A percentile compares a stretch with the other conserved stretches of the same genome.
Conservation (phyloP, 1,140 invertebrate genomes). For the Sesamia nonagrioides region DNA sequence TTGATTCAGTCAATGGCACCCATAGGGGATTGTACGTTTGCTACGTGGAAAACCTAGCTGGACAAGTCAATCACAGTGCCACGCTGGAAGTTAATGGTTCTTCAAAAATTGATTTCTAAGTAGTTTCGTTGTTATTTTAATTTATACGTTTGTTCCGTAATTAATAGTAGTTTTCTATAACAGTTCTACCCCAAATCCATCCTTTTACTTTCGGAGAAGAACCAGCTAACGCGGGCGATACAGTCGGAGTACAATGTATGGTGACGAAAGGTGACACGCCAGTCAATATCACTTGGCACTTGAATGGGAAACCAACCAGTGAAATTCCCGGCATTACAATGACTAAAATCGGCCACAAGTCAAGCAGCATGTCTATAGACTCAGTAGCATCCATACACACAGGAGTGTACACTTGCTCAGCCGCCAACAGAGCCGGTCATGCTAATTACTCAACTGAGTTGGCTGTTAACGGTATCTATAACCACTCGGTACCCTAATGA, state of each 20-base stretch:
- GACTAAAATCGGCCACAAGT: conserved; percentile 88
- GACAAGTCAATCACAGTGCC: conserved; percentile 87
- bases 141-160: conserved; percentile 32
- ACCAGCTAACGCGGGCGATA: conserved; percentile 88
- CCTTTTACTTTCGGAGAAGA: conserved; percentile 90
- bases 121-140: conserved; percentile 54
- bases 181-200: conserved; percentile 90
- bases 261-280: conserved; percentile 93
- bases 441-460: conserved; percentile 89
- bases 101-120: conserved; percentile 64
- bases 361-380: conserved; percentile 92
- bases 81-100: conserved; percentile 89
- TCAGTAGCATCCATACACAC: conserved; percentile 90
- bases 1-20: conserved; percentile 85
- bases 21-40: conserved; percentile 90
- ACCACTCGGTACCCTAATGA: background rate
- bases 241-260: conserved; percentile 89
- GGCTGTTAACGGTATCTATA: conserved; percentile 89
- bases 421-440: conserved; percentile 90
- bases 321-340: conserved; percentile 84
- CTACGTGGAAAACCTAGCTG: conserved; percentile 88
- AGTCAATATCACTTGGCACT: conserved; percentile 91
- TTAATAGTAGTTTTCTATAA: conserved; percentile 63
- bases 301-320: conserved; percentile 87
- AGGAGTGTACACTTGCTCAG: conserved; percentile 92